Evolutionary conservation across 2,797 vertebrate species (phyloP).

Genomic region (Enteromius radiatus): DNA sequence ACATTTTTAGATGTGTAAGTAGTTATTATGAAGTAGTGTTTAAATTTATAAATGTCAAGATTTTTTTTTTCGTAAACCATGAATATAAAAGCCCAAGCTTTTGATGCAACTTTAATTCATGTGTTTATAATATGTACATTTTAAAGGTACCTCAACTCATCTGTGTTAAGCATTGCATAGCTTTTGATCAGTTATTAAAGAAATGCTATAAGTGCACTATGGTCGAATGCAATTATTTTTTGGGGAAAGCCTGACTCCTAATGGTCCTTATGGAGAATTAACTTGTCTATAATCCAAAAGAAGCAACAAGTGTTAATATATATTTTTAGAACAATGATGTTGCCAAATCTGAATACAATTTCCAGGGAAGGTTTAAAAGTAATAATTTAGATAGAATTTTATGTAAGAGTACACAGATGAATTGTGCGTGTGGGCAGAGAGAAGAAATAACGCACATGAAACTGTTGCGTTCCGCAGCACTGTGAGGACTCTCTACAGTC

Average conservation of each 20-base stretch:
- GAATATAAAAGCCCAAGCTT: background rate
- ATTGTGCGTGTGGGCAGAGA: conserved; percentile 49
- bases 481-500: conserved; percentile 37
- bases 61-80: background rate
- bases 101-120: background rate
- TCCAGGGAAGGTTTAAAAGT: background rate
- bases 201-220: background rate
- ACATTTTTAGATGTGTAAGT: background rate
- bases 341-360: background rate
- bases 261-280: conserved; percentile 22
- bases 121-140: background rate
- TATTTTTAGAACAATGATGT: background rate
- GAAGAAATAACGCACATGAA: conserved; percentile 55
- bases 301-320: background rate
- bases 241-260: conserved; percentile 41
- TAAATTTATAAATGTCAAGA: background rate
- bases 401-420: conserved; percentile 6
- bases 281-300: conserved; percentile 2
- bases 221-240: background rate
- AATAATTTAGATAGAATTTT: conserved; percentile 5
- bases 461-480: conserved; percentile 25
- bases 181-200: background rate
- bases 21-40: background rate
- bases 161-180: background rate
- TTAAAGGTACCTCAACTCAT: background rate